Evolutionary conservation across 2,797 vertebrate species (phyloP).

Genomic region (Characodon lateralis): DNA sequence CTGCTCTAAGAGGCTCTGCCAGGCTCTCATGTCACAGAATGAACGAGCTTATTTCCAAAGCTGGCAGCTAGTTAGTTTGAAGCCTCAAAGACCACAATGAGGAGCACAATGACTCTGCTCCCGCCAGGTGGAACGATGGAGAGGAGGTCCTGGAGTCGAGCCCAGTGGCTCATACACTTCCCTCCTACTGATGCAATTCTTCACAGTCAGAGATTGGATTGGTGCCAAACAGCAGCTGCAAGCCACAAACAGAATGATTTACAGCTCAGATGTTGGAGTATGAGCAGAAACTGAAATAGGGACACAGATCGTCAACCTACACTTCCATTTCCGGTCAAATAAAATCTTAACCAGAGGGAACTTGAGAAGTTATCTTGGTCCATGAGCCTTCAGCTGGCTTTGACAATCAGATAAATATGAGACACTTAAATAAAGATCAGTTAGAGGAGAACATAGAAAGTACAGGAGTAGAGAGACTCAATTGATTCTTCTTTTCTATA

Average conservation of each 20-base stretch:
- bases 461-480: too few species aligned
- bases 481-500: too few species aligned
- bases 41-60: conserved; percentile 7
- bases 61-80: background rate
- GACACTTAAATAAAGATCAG: too few species aligned
- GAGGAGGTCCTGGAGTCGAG: conserved; percentile 3
- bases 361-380: background rate
- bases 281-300: background rate
- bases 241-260: conserved; percentile 4
- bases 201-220: conserved; percentile 26
- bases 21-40: background rate
- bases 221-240: background rate
- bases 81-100: conserved; percentile 4
- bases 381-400: too few species aligned
- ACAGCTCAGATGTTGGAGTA: background rate
- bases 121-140: conserved; percentile 19
- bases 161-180: conserved; percentile 8
- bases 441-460: too few species aligned
- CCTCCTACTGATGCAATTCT: conserved; percentile 3
- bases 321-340: background rate
- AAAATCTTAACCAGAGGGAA: background rate
- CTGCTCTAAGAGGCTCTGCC: conserved; percentile 1
- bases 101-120: conserved; percentile 11
- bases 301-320: background rate
- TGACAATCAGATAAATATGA: too few species aligned